phyloP scores from a whole-genome alignment of 2,113 vertebrate species.

The Vulpes vulpes region DNA sequence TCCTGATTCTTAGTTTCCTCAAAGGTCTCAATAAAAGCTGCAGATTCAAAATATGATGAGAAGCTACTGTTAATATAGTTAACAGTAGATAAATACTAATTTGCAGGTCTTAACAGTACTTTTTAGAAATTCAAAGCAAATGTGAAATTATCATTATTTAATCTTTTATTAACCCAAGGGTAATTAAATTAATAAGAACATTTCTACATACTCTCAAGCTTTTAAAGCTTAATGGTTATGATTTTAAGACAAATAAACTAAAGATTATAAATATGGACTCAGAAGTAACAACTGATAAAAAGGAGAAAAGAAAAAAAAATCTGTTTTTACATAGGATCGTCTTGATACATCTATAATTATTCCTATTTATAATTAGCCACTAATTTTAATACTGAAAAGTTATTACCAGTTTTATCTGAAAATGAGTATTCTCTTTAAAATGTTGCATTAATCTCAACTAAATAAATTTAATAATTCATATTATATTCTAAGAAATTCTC shows the following conservation, averaged over 20 bases:
- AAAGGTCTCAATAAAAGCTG: constrained; percentile 94
- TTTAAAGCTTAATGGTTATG: background rate
- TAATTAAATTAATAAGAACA: constrained; percentile 45
- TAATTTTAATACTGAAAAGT: constrained; percentile 47
- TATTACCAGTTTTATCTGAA: constrained; percentile 42
- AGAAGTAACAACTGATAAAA: constrained; percentile 28
- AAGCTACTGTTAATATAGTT: background rate
- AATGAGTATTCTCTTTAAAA: constrained; percentile 37
- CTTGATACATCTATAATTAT: background rate
- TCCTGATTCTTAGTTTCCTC: constrained; percentile 91
- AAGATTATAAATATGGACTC: background rate
- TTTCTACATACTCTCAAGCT: constrained; percentile 52
- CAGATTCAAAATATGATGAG: constrained; percentile 64
- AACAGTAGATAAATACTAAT: background rate
- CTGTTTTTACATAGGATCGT: background rate
- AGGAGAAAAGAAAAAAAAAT: constrained; percentile 15
- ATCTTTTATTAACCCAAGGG: constrained; percentile 30
- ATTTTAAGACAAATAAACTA: constrained; percentile 35
- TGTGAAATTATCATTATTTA: constrained; percentile 42
- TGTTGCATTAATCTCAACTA: constrained; percentile 13
- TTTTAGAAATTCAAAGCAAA: constrained; percentile 62
- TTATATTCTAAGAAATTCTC: constrained; percentile 29
- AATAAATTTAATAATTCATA: constrained; percentile 32
- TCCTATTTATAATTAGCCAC: background rate
- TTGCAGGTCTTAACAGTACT: background rate